These are phyloP conservation scores for Rhamphomyia laevipes DNA, from an alignment of 2,888 invertebrate genomes.

Conservation along the genomic window DNA sequence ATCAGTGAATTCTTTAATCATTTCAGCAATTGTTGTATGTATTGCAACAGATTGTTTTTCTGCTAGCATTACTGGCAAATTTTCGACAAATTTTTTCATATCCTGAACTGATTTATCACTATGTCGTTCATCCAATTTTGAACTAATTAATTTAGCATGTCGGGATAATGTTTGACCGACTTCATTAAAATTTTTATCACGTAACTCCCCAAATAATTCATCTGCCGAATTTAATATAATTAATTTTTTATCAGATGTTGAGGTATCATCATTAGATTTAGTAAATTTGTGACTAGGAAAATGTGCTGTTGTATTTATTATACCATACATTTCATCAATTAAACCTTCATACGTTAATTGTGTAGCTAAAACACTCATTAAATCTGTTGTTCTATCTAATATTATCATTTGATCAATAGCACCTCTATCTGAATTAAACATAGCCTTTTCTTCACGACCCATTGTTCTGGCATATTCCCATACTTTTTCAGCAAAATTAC, in stretches of 20 bases:
- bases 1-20: conserved; percentile 75
- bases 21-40: conserved; percentile 88
- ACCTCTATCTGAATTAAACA: conserved; percentile 42
- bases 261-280: conserved; percentile 44
- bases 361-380: conserved; percentile 82
- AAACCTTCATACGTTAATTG: conserved; percentile 96
- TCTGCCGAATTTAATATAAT: conserved; percentile 83
- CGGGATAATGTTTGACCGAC: conserved; percentile 74
- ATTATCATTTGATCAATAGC: conserved; percentile 80
- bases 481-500: conserved; percentile 75
- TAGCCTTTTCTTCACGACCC: conserved; percentile 47
- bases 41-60: conserved; percentile 75
- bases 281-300: conserved; percentile 80
- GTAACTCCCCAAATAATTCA: conserved; percentile 74
- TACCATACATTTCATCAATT: conserved; percentile 89
- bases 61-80: conserved; percentile 74
- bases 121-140: conserved; percentile 74
- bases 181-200: conserved; percentile 88
- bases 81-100: conserved; percentile 85
- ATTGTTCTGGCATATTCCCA: conserved; percentile 75
- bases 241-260: conserved; percentile 50
- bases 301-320: conserved; percentile 66
- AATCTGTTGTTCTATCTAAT: conserved; percentile 83
- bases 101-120: conserved; percentile 85
- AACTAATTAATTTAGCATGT: conserved; percentile 76